Conservation (phyloP, 2,888 invertebrate genomes). For the Prenolepis imparis region DNA sequence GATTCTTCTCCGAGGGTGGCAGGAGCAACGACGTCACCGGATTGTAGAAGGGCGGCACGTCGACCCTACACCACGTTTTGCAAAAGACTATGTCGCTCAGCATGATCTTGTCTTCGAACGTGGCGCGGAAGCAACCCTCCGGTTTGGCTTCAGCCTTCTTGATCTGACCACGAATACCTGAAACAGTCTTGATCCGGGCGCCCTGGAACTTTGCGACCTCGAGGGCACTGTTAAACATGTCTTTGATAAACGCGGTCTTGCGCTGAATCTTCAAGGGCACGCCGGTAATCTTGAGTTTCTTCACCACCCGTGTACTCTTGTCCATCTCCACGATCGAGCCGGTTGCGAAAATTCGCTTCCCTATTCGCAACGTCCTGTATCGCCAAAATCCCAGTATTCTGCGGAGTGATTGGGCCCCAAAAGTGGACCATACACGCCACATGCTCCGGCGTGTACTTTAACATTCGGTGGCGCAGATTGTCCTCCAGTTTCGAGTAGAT, state of each 20-base stretch:
- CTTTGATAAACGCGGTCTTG: constrained; percentile 98
- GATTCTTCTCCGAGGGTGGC: constrained; percentile 91
- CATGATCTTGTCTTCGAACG: constrained; percentile 99
- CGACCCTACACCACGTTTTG: constrained; percentile 98
- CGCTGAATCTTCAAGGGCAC: constrained; percentile 97
- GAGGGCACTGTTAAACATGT: constrained; percentile 97
- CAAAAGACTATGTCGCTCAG: constrained; percentile 98
- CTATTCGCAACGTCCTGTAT: constrained; percentile 93
- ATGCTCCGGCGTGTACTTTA: constrained; percentile 99
- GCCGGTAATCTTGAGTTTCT: constrained; percentile 99
- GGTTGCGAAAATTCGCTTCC: constrained; percentile 95
- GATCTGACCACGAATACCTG: constrained; percentile 98
- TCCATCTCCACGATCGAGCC: constrained; percentile 98
- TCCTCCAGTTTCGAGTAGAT: constrained; percentile 98
- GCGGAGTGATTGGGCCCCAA: constrained; percentile 99
- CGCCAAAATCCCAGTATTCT: constrained; percentile 97
- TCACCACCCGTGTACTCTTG: constrained; percentile 97
- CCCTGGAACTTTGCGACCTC: constrained; percentile 99
- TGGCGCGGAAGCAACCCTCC: constrained; percentile 97
- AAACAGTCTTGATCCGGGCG: constrained; percentile 97
- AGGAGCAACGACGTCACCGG: constrained; percentile 95
- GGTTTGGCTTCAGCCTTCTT: constrained; percentile 95
- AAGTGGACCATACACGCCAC: constrained; percentile 98
- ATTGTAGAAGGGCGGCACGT: constrained; percentile 96
- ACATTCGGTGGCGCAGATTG: constrained; percentile 95